Evolutionary conservation across 2,797 vertebrate species (phyloP), one percentile per base, ranked within the genome.

Genomic region (Zalophus californianus): DNA sequence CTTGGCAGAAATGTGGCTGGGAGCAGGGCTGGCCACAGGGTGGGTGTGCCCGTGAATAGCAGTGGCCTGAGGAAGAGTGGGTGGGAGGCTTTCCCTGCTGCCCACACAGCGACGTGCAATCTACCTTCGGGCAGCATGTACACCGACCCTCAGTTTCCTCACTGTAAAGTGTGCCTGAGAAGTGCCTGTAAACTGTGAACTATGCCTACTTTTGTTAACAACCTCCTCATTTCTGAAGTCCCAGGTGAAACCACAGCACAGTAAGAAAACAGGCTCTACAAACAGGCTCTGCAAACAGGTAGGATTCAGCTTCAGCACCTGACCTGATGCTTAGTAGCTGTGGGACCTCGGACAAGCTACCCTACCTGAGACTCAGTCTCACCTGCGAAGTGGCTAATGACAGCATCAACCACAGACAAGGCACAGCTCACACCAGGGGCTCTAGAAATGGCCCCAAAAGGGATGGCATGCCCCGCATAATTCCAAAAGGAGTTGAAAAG

Each of bases 1-100:
- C 84, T 79, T 88, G 96, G 86, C 82, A 83, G 21, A 29, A 44
- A 82, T 23, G 25, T 54, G 12, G 77, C 96, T 89, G 64, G 54
- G 52, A n/a, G 1, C 3, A 9, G 14, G 70, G 58, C 11, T 27
- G 64, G 38, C 62, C 48, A 3, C 6, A 9, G 56, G 54, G n/a
- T 20, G n/a, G 44, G 68, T n/a, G 9, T 0, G 0, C 0, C 2
- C 25, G 68, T 29, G 27, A 50, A 54, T 13, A 1, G 15, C 60
- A 11, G 32, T 3, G 25, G 14, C n/a, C 48, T 7, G 44, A 38
- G 32, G 35, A 14, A 27, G 52, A 3, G 44, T 1, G 14, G 20
- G 29, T 50, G 66, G 70, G 27, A 78, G 27, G 20, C n/a, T 50
- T 1, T 4, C 18, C 14, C 18, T 11, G 1, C 35, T 35, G 27